These are phyloP conservation scores for Motacilla tschutschensis DNA, from an alignment of 2,113 vertebrate species.

Conservation along the genomic window DNA sequence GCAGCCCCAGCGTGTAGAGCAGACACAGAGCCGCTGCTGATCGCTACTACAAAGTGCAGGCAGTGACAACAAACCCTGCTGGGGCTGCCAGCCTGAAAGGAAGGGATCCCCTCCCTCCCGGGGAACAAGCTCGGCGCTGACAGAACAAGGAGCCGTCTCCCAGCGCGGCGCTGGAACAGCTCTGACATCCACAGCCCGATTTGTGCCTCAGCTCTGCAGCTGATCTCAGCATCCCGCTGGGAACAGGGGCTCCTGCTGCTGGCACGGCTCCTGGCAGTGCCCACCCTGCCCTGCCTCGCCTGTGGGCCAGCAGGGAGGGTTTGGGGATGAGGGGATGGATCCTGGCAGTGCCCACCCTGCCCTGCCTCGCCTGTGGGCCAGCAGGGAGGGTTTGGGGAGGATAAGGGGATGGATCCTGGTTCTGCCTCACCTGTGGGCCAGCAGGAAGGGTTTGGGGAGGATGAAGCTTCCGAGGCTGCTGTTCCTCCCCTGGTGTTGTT, in stretches of 20 bases:
- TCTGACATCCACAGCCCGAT: neutral
- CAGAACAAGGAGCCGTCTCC: neutral
- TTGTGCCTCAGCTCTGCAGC: neutral
- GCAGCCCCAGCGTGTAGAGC: neutral
- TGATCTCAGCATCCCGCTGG: neutral
- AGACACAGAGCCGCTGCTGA: neutral
- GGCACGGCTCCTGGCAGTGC: neutral
- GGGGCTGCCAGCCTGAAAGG: neutral
- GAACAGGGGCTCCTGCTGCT: fast-evolving
- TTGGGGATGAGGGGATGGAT: neutral
- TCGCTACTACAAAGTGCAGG: neutral
- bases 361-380: neutral
- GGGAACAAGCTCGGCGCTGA: neutral
- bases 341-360: neutral
- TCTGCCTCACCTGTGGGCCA: no score
- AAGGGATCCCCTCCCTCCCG: neutral
- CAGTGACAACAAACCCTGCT: neutral
- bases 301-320: fast-evolving
- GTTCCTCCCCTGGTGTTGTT: neutral
- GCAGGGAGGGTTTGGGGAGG: fast-evolving
- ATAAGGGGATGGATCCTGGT: no score
- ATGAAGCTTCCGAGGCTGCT: neutral
- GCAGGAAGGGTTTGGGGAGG: neutral
- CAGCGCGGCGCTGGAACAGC: neutral
- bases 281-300: neutral